Conservation (phyloP, 2,888 invertebrate genomes). For the Dicyrtoma fusca region DNA sequence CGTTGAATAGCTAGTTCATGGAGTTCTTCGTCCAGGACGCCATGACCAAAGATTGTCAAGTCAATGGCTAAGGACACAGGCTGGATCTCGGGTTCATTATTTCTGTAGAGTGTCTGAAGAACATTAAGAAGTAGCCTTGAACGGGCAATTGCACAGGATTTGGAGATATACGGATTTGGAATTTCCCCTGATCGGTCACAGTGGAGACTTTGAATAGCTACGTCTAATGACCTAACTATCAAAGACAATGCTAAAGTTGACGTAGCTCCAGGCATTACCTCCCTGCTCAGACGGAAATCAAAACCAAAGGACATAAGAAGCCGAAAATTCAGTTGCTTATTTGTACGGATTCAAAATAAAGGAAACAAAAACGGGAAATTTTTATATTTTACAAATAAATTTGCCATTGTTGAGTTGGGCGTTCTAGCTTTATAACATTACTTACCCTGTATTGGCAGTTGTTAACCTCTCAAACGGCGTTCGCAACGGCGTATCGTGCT, state of each 20-base stretch:
- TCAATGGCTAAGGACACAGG: conserved; percentile 65
- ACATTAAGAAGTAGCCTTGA: conserved; percentile 60
- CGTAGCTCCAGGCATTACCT: conserved; percentile 69
- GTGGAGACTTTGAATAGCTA: conserved; percentile 57
- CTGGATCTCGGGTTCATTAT: conserved; percentile 61
- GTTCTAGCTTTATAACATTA: too few relatives aligned
- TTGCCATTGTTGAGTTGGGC: too few relatives aligned
- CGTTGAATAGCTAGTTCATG: conserved; percentile 63
- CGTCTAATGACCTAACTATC: conserved; percentile 58
- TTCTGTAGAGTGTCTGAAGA: conserved; percentile 62
- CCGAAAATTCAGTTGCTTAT: too few relatives aligned
- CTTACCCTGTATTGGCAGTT: conserved; percentile 76
- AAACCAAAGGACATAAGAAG: conserved; percentile 21
- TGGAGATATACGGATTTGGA: conserved; percentile 39
- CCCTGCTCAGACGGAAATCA: too few relatives aligned
- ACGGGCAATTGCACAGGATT: conserved; percentile 56
- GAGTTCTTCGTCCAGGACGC: conserved; percentile 65
- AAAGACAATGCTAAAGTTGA: conserved; percentile 65
- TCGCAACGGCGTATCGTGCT: conserved; percentile 72
- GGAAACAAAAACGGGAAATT: too few relatives aligned
- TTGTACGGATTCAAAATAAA: too few relatives aligned
- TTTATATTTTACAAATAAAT: too few relatives aligned
- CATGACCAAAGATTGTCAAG: conserved; percentile 68
- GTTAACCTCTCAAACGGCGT: conserved; percentile 70
- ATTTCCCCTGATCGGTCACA: conserved; percentile 11